phyloP scores from a whole-genome alignment of 2,888 invertebrate species.

The Hemistola chrysoprasaria region DNA sequence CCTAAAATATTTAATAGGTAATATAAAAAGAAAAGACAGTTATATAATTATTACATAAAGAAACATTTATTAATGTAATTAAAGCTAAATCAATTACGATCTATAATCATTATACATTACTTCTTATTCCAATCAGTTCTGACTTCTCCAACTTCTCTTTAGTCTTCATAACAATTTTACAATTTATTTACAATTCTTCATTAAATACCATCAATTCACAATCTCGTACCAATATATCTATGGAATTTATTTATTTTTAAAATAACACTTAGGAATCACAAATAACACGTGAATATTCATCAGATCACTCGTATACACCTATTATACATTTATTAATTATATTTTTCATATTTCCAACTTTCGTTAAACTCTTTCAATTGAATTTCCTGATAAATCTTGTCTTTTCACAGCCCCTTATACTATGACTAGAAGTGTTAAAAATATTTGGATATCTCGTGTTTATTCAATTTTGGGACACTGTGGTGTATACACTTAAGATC shows the following conservation, averaged over 20 bases:
- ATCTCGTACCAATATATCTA: slow-evolving; percentile 25
- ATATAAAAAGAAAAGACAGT: slow-evolving; percentile 25
- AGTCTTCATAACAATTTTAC: slow-evolving; percentile 54
- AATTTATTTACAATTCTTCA: slow-evolving; percentile 38
- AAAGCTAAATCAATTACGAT: slow-evolving; percentile 54
- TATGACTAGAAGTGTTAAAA: slow-evolving; percentile 71
- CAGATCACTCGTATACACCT: too few relatives aligned
- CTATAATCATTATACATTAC: slow-evolving; percentile 42
- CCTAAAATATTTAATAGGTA: too few relatives aligned
- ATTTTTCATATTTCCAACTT: slow-evolving; percentile 8
- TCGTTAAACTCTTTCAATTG: slow-evolving; percentile 9
- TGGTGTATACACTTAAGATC: too few relatives aligned
- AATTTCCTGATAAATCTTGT: slow-evolving; percentile 34
- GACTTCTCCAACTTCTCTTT: slow-evolving; percentile 59
- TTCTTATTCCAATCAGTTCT: slow-evolving; percentile 78
- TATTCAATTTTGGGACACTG: slow-evolving; percentile 4
- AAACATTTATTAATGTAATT: slow-evolving; percentile 47
- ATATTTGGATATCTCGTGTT: slow-evolving; percentile 7
- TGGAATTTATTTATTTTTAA: slow-evolving; percentile 27
- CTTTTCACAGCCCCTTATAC: slow-evolving; percentile 73
- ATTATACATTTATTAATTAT: too few relatives aligned
- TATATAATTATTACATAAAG: slow-evolving; percentile 37
- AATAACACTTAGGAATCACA: slow-evolving; percentile 9
- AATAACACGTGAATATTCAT: not conserved
- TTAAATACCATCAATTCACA: slow-evolving; percentile 12